These are phyloP conservation scores for Eleginops maclovinus DNA, from an alignment of 2,113 vertebrate species.

Conservation along the genomic window DNA sequence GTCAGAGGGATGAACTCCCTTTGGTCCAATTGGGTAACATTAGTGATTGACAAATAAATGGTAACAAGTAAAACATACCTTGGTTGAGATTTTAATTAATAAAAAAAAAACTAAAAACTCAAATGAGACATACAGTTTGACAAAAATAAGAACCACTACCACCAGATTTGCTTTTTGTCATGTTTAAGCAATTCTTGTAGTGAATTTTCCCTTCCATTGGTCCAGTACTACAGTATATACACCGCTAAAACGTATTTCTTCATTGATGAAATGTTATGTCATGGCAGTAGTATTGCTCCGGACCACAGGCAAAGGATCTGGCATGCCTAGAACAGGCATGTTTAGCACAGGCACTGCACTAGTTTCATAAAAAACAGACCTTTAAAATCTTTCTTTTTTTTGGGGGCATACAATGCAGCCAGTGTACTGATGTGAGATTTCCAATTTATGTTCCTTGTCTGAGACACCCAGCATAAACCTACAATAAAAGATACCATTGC, in stretches of 20 bases:
- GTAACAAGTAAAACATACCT: too few relatives aligned
- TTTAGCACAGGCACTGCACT: background rate
- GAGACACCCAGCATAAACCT: background rate
- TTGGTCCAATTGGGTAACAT: background rate
- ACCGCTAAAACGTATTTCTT: background rate
- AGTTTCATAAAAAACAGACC: background rate
- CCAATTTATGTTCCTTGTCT: background rate
- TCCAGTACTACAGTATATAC: too few relatives aligned
- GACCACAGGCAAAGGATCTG: too few relatives aligned
- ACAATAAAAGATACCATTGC: background rate
- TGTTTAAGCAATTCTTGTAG: background rate
- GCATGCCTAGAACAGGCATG: background rate
- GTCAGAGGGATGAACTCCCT: background rate
- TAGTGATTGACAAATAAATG: background rate
- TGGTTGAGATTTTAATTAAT: too few relatives aligned
- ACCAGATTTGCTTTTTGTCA: background rate
- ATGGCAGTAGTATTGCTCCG: too few relatives aligned
- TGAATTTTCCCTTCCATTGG: background rate
- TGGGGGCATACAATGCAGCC: background rate
- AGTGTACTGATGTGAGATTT: background rate
- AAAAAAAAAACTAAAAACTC: too few relatives aligned
- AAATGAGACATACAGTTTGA: background rate
- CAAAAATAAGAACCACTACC: background rate
- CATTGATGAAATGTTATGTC: background rate
- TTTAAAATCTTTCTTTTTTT: conserved; percentile 11